A percentile compares a stretch with the other conserved stretches of the same genome.
phyloP scores from a whole-genome alignment of 1,140 invertebrate species.

The Choristoneura fumiferana region DNA sequence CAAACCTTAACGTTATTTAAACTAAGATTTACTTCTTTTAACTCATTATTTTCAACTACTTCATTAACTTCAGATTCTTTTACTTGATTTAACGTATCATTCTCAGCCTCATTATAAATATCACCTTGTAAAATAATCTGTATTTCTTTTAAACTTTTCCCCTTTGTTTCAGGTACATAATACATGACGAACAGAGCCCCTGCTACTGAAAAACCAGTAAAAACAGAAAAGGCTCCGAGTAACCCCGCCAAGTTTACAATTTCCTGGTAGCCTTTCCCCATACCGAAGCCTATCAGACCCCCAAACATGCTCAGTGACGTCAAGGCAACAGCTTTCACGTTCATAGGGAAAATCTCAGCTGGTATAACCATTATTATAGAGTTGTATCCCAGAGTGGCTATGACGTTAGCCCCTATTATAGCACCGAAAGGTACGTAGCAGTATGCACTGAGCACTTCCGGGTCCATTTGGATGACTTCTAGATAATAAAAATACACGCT shows the following conservation, averaged over 20 bases:
- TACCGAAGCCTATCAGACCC: slow-evolving; percentile 63
- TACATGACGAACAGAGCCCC: slow-evolving; percentile 79
- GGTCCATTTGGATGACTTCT: slow-evolving; percentile 39
- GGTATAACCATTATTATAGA: slow-evolving; percentile 79
- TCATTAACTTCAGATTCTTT: neutral
- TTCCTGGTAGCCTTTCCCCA: slow-evolving; percentile 74
- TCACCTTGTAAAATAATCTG: slow-evolving; percentile 66
- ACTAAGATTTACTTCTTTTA: neutral
- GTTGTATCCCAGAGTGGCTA: slow-evolving; percentile 78
- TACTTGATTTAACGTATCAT: slow-evolving; percentile 19
- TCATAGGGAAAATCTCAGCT: slow-evolving; percentile 80
- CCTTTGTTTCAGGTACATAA: slow-evolving; percentile 86
- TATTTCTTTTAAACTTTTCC: slow-evolving; percentile 84
- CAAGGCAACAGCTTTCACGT: slow-evolving; percentile 79
- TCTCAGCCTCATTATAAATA: slow-evolving; percentile 28
- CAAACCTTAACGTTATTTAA: neutral
- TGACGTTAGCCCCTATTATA: slow-evolving; percentile 76
- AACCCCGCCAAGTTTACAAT: slow-evolving; percentile 69
- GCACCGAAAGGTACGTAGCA: slow-evolving; percentile 75
- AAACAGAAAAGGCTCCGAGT: slow-evolving; percentile 76
- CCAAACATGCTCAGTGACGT: slow-evolving; percentile 59
- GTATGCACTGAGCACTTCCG: slow-evolving; percentile 40
- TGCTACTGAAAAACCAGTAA: slow-evolving; percentile 61
- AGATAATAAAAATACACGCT: slow-evolving; percentile 75
- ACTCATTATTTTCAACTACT: neutral